Base-by-base conservation (phyloP, 2,797 vertebrate genomes). In the Dallia pectoralis region DNA sequence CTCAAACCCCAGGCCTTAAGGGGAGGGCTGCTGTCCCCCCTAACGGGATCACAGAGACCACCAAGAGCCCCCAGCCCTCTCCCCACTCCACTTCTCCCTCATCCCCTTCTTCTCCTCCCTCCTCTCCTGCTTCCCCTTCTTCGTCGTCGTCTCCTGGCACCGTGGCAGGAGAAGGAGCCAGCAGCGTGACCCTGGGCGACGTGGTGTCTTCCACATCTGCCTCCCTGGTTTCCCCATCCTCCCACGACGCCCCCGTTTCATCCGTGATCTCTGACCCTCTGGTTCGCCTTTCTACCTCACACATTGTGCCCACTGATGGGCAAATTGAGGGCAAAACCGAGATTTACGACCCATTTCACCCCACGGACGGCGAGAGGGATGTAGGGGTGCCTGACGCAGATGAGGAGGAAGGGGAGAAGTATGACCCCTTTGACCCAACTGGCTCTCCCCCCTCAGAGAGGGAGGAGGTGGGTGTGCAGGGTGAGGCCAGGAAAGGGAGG, bases 381-480 rank as follows among this genome's bases (percentile, higher is more conserved):
- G 81, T 84, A 27, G 82, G 79, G 15, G 85, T 83, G 19, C 82
- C 85, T 12, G 86, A 87, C n/a, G 76, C 85, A 32, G 88, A 89
- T 25, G 87, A 87, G 18, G 78, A 89, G 0, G 92, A 80, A 0
- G 94, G 93, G 53, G 95, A 98, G 80, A 98, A 97, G 73, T 98
- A 98, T 22, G 97, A 98, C 81, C 97, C 97, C 0, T 98, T 98
- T 64, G 96, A 97, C 67, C 97, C 97, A n/a, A 98, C 97, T 0
- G 96, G 96, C 53, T 98, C 97, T 72, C 96, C 89, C 81, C 93
- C 82, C 76, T 96, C 67, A 77, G 95, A 69, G 87, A 87, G 0
- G 84, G 84, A 81, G 29, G 79, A 79, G n/a, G 69, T 8, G 22
- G 40, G 0, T 77, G 85, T 19, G 82, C 83, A 40, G 63, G 18